These are phyloP conservation scores for Drosophila mauritiana DNA, from an alignment of 1,140 invertebrate species.

Conservation along the genomic window DNA sequence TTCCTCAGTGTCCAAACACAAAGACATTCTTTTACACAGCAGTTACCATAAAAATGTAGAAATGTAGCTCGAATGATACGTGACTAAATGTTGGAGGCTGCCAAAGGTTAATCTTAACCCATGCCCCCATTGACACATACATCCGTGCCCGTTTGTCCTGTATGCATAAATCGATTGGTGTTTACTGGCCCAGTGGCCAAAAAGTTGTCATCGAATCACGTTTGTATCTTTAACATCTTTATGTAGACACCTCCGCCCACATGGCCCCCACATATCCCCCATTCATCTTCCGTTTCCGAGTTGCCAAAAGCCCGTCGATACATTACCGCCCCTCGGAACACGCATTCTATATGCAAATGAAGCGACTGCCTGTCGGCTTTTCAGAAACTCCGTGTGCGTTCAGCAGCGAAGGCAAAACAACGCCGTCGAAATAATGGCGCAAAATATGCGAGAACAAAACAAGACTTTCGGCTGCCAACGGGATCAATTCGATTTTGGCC, in stretches of 20 bases:
- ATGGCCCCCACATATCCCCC: not conserved
- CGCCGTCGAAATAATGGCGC: constrained; percentile 12
- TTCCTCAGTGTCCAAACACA: constrained; percentile 6
- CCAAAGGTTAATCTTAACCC: constrained; percentile 5
- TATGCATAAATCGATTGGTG: constrained; percentile 73
- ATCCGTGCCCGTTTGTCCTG: constrained; percentile 14
- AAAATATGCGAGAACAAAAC: constrained; percentile 21
- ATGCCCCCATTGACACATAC: constrained; percentile 8
- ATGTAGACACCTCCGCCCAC: constrained; percentile 31
- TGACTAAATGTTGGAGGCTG: constrained; percentile 62
- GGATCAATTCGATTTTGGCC: constrained; percentile 55
- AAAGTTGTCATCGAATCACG: constrained; percentile 47
- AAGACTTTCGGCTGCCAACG: constrained; percentile 9
- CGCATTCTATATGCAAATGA: constrained; percentile 63
- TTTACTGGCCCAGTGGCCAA: constrained; percentile 21
- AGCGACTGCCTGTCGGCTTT: constrained; percentile 7
- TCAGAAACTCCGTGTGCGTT: constrained; percentile 20
- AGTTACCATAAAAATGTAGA: constrained; percentile 69
- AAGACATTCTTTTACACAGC: constrained; percentile 49
- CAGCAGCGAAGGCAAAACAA: constrained; percentile 25
- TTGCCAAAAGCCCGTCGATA: constrained; percentile 62
- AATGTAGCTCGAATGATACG: constrained; percentile 48
- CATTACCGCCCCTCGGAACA: constrained; percentile 37
- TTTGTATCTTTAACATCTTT: constrained; percentile 53
- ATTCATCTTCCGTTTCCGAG: constrained; percentile 5